Evolutionary conservation across 2,113 vertebrate genomes (phyloP).

Genomic region (Microcebus griseorufus): DNA sequence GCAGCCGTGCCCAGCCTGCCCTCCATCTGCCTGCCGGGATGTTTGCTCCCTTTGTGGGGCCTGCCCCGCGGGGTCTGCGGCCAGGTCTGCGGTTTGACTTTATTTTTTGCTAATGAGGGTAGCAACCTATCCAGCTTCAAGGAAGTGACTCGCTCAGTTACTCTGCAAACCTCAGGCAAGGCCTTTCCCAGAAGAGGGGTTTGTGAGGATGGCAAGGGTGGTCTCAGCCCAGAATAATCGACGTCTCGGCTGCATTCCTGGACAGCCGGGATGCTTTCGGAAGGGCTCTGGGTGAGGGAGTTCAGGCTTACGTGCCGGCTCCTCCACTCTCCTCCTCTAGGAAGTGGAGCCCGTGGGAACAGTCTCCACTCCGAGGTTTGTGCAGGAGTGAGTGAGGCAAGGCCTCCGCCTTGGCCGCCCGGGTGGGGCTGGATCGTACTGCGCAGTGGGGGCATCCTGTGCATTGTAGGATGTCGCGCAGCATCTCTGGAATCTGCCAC

Average conservation of each 20-base stretch:
- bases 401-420: not conserved
- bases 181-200: not conserved
- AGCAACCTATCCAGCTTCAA: not conserved
- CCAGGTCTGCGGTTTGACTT: not conserved
- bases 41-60: not conserved
- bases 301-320: not conserved
- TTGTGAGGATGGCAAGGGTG: not conserved
- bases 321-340: not conserved
- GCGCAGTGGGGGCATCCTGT: not conserved
- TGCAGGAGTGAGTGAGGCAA: not conserved
- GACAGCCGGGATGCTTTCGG: not conserved
- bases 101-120: not conserved
- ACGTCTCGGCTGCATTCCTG: not conserved
- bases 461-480: not conserved
- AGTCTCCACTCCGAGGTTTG: not conserved
- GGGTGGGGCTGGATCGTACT: fast-evolving
- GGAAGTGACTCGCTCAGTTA: not conserved
- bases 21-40: fast-evolving
- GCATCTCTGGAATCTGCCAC: not conserved
- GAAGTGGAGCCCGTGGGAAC: not conserved
- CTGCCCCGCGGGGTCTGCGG: not conserved
- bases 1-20: fast-evolving
- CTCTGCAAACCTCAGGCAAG: not conserved
- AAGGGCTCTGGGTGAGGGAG: not conserved
- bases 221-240: not conserved